phyloP scores from a whole-genome alignment of 1,140 invertebrate species.

The Nasonia vitripennis region DNA sequence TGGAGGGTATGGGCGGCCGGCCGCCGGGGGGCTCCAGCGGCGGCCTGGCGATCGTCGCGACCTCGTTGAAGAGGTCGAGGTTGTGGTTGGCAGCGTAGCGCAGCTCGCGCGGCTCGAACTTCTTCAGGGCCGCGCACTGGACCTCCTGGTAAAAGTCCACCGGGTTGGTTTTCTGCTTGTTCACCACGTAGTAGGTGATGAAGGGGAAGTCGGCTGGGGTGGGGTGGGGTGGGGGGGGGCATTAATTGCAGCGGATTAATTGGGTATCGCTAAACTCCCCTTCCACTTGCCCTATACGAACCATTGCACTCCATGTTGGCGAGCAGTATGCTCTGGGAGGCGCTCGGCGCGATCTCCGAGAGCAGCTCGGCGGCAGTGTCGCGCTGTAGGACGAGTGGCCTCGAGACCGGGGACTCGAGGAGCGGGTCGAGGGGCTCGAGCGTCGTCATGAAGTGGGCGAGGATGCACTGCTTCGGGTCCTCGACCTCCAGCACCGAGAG shows the following conservation, averaged over 20 bases:
- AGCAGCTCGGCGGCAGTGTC: constrained; percentile 85
- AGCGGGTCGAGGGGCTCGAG: constrained; percentile 88
- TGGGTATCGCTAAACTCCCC: too few species aligned
- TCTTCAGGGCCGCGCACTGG: constrained; percentile 85
- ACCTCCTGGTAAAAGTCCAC: constrained; percentile 89
- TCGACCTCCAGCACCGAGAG: constrained; percentile 88
- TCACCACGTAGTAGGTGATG: constrained; percentile 92
- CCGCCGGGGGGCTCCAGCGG: constrained; percentile 85
- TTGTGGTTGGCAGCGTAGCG: constrained; percentile 90
- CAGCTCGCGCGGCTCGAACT: constrained; percentile 88
- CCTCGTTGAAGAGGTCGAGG: constrained; percentile 90
- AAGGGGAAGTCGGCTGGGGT: constrained; percentile 89
- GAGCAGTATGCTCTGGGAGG: constrained; percentile 83
- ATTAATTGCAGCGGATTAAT: too few species aligned
- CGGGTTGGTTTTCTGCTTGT: constrained; percentile 88
- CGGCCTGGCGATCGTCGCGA: constrained; percentile 91
- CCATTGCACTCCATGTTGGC: constrained; percentile 92
- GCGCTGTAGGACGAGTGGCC: constrained; percentile 85
- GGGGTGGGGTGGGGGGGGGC: too few species aligned
- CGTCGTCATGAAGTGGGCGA: constrained; percentile 92
- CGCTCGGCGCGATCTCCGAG: constrained; percentile 84
- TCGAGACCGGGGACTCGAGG: constrained; percentile 86
- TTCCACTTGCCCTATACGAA: constrained; percentile 57
- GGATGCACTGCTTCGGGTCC: constrained; percentile 89
- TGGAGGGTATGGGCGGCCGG: constrained; percentile 84